Evolutionary conservation across 2,797 vertebrate species (phyloP), one percentile per base, ranked within the genome.

Genomic region (Halcyon leucocephala): DNA sequence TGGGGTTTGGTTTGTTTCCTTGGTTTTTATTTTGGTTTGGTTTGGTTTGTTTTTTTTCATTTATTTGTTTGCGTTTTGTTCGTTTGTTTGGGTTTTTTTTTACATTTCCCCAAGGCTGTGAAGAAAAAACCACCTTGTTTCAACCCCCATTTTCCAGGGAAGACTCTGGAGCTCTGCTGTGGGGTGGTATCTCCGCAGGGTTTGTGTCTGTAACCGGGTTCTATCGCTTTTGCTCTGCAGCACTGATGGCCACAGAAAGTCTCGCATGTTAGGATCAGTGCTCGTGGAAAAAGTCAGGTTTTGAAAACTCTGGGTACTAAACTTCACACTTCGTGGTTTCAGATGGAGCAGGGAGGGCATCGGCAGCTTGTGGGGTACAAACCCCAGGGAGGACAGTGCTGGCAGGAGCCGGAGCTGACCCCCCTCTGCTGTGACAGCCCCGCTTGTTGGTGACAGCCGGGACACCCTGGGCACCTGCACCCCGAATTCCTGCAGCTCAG

Each of bases 301-400:
- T 74, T 9, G 14, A 11, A 37, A 58, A 42, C 12, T n/a, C 51
- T 76, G 65, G 8, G 7, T 26, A 7, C 25, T 72, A 14, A 86
- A 72, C n/a, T 31, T 55, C 7, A 4, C 8, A 4, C 5, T 60
- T 66, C 4, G 2, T 2, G 35, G 28, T 37, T 71, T 33, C 31
- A 22, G 33, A 37, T 4, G 0, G 4, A 31, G 11, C 17, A 7
- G 35, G 42, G 77, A 46, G 42, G 7, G 44, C 29, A 9, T 7
- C 0, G 2, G n/a, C 66, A 24, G 60, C 0, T 0, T 31, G 31
- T 6, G 35, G 26, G 3, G 51, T 10, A 22, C 13, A 37, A 11
- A 37, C 37, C 37, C 37, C 37, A 37, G 37, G 37, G 37, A 37
- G 37, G 37, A 37, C 37, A 37, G 37, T 37, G 37, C 37, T 11